Percentiles rank a stretch among this genome's conserved stretches.
Conservation (phyloP, 2,113 vertebrate genomes). For the Cepphus grylle region DNA sequence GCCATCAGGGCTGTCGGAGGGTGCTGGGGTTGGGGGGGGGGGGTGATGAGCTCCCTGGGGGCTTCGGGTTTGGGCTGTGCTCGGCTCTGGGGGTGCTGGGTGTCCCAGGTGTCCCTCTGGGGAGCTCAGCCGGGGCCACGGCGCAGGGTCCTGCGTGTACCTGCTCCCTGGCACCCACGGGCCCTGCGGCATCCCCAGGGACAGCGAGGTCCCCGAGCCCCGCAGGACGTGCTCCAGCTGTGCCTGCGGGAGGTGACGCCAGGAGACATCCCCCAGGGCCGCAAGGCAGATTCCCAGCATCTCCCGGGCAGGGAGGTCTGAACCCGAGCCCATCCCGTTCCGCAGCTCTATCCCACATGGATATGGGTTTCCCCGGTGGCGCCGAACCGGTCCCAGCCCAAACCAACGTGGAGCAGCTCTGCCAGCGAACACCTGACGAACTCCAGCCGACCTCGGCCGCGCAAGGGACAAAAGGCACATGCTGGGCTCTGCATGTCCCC, state of each 20-base stretch:
- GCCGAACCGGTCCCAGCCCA: background rate
- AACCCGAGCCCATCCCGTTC: accelerated
- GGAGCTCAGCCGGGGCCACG: background rate
- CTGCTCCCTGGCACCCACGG: background rate
- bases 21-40: background rate
- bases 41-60: background rate
- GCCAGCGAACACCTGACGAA: accelerated
- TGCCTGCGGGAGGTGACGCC: background rate
- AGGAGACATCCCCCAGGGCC: background rate
- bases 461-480: accelerated
- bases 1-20: background rate
- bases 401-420: background rate
- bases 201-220: background rate
- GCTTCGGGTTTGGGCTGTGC: background rate
- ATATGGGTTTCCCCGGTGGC: background rate
- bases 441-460: background rate
- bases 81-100: background rate
- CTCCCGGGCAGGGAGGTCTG: background rate
- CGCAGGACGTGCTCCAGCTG: accelerated
- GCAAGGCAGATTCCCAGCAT: background rate
- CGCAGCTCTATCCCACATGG: accelerated
- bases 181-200: background rate
- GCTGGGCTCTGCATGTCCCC: background rate
- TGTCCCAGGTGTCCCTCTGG: background rate
- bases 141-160: background rate